phyloP scores from a whole-genome alignment of 2,113 vertebrate genomes.

The Paedocypris sp. region DNA sequence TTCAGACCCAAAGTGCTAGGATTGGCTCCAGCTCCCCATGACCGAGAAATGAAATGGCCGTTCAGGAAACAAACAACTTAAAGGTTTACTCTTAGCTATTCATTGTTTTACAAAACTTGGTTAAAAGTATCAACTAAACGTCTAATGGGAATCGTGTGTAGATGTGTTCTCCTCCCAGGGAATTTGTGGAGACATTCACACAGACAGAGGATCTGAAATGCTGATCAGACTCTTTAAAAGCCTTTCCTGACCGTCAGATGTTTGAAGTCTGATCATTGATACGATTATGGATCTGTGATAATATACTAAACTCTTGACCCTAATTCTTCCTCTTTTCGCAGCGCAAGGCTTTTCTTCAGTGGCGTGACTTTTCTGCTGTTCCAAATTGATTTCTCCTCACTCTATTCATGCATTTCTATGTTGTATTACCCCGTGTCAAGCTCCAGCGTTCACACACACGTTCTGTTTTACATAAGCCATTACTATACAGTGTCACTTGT shows the following conservation, averaged over 20 bases:
- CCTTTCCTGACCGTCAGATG: constrained; percentile 16
- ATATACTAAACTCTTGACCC: constrained; percentile 47
- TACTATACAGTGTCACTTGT: constrained; percentile 35
- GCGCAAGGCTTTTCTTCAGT: constrained; percentile 29
- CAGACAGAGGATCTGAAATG: too few relatives aligned
- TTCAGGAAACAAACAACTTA: too few relatives aligned
- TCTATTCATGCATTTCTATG: constrained; percentile 23
- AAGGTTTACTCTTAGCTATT: too few relatives aligned
- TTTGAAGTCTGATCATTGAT: constrained; percentile 29
- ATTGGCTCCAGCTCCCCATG: too few relatives aligned
- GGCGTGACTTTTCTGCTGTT: constrained; percentile 47
- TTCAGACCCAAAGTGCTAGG: too few relatives aligned
- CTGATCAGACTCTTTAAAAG: constrained; percentile 28
- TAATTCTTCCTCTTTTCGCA: constrained; percentile 47
- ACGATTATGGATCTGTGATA: constrained; percentile 35
- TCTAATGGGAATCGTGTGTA: too few relatives aligned
- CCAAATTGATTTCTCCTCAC: constrained; percentile 36
- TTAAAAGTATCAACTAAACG: too few relatives aligned
- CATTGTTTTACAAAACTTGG: too few relatives aligned
- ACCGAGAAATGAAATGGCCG: too few relatives aligned
- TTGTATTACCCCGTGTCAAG: constrained; percentile 32
- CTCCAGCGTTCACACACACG: constrained; percentile 26
- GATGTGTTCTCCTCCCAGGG: too few relatives aligned
- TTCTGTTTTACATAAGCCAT: constrained; percentile 37
- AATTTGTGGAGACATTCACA: too few relatives aligned